phyloP scores from a whole-genome alignment of 2,797 vertebrate genomes.

The Squalus acanthias region DNA sequence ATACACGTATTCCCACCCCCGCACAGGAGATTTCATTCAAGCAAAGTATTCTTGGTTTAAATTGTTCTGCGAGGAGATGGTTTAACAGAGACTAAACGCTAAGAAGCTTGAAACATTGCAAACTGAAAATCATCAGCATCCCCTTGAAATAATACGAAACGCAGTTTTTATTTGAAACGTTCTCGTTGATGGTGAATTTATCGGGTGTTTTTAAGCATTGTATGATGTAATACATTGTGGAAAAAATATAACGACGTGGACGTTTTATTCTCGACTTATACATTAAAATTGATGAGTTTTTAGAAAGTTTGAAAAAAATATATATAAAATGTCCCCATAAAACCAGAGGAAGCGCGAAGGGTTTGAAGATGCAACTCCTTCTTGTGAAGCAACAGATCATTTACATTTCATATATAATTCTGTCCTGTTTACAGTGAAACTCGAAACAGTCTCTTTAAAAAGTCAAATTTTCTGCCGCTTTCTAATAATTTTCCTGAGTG shows the following conservation, averaged over 20 bases:
- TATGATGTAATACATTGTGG: background rate
- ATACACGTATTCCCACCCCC: no score
- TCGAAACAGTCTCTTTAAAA: background rate
- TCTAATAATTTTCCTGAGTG: background rate
- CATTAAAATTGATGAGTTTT: background rate
- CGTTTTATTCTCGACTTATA: background rate
- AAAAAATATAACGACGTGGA: no score
- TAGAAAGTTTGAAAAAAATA: background rate
- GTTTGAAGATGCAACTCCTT: background rate
- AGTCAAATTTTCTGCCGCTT: background rate
- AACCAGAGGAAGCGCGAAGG: background rate
- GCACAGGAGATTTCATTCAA: background rate
- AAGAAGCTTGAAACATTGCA: background rate
- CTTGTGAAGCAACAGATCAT: background rate
- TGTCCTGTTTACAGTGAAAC: background rate
- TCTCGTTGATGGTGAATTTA: background rate
- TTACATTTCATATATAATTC: background rate
- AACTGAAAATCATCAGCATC: background rate
- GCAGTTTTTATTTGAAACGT: background rate
- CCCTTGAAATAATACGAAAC: background rate
- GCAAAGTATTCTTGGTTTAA: background rate
- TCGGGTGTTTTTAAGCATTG: background rate
- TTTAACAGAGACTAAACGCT: background rate
- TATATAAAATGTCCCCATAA: background rate
- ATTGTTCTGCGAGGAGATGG: background rate